Conservation (phyloP, 2,888 invertebrate genomes). For the Neria commutata region DNA sequence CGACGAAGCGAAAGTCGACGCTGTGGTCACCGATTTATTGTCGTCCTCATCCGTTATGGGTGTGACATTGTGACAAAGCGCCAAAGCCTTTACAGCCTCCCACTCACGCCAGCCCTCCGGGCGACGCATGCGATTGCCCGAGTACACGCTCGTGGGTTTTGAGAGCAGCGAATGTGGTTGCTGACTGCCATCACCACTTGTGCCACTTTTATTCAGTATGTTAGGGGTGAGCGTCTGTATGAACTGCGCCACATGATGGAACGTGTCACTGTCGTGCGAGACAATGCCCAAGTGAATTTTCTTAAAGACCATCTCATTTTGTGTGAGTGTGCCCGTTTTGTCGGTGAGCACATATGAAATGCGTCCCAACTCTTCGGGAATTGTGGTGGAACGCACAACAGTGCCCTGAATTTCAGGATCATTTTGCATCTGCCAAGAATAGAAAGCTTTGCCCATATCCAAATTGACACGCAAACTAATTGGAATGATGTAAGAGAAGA, state of each 20-base stretch:
- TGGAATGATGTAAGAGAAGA: constrained; percentile 99
- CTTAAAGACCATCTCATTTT: constrained; percentile 98
- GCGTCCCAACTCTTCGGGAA: constrained; percentile 96
- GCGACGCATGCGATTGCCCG: constrained; percentile 66
- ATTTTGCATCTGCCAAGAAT: constrained; percentile 94
- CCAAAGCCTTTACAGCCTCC: constrained; percentile 91
- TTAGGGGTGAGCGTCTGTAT: constrained; percentile 54
- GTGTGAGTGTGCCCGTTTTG: constrained; percentile 97
- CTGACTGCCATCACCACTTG: constrained; percentile 29
- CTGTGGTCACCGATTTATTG: constrained; percentile 51
- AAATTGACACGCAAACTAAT: constrained; percentile 97
- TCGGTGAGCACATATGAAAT: constrained; percentile 97
- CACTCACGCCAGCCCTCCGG: constrained; percentile 78
- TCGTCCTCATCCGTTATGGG: constrained; percentile 83
- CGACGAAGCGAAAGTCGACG: constrained; percentile 50
- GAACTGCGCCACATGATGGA: constrained; percentile 59
- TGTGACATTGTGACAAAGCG: constrained; percentile 98
- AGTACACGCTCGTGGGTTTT: constrained; percentile 42
- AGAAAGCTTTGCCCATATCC: constrained; percentile 98
- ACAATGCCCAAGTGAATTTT: constrained; percentile 93
- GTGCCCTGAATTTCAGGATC: constrained; percentile 94
- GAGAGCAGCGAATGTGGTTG: constrained; percentile 34
- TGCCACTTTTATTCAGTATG: constrained; percentile 45
- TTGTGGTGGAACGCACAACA: constrained; percentile 95
- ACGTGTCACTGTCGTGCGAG: constrained; percentile 77